phyloP scores from a whole-genome alignment of 2,797 vertebrate species.

The Florisuga fusca region DNA sequence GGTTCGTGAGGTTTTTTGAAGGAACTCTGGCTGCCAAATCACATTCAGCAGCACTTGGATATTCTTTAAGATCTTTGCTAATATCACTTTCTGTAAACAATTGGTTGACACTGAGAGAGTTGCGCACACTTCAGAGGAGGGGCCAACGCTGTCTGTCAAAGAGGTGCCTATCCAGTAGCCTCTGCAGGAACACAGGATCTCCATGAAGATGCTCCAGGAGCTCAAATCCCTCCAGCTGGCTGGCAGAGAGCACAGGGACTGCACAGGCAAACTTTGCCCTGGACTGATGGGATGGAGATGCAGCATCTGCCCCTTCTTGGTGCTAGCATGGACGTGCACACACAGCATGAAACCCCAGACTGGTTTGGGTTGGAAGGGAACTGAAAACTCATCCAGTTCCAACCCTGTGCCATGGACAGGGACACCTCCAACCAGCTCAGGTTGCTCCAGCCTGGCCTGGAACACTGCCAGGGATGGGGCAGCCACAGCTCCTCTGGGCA shows the following conservation, averaged over 20 bases:
- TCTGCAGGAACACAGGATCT: fast-evolving
- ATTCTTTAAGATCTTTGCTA: neutral
- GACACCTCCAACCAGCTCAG: too few relatives aligned
- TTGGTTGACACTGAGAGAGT: fast-evolving
- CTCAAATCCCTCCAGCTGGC: fast-evolving
- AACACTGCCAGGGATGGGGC: too few relatives aligned
- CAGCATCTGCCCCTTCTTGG: too few relatives aligned
- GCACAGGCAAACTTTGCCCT: neutral
- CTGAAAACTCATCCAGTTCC: too few relatives aligned
- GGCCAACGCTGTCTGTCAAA: fast-evolving
- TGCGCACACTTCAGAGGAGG: fast-evolving
- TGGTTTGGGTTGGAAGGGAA: too few relatives aligned
- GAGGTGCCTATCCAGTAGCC: neutral
- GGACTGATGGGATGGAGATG: fast-evolving
- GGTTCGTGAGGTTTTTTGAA: too few relatives aligned
- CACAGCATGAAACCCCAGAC: too few relatives aligned
- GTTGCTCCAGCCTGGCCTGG: too few relatives aligned
- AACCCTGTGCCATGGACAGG: too few relatives aligned
- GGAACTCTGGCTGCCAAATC: neutral
- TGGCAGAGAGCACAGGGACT: fast-evolving
- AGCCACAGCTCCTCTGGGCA: too few relatives aligned
- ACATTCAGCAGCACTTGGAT: neutral
- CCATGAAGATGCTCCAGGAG: neutral
- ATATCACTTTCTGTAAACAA: neutral
- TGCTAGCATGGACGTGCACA: neutral